phyloP scores from a whole-genome alignment of 2,113 vertebrate species.

The Galemys pyrenaicus region DNA sequence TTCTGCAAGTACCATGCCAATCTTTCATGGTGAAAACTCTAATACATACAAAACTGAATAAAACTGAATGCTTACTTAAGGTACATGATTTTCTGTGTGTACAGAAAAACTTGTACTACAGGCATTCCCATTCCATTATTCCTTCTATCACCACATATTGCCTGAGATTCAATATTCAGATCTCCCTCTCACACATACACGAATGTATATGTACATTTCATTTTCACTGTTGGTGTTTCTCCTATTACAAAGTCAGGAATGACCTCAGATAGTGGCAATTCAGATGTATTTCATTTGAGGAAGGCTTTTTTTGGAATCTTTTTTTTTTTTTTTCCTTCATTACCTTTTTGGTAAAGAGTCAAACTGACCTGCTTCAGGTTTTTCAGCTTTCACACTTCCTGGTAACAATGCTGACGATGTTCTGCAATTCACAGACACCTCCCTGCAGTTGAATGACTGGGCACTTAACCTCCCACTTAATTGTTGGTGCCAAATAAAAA shows the following conservation, averaged over 20 bases:
- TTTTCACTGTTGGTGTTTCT: background rate
- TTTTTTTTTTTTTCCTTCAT: background rate
- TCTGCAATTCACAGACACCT: background rate
- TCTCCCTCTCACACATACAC: background rate
- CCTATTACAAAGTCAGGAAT: background rate
- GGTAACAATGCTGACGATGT: background rate
- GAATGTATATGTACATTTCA: background rate
- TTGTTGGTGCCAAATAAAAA: constrained; percentile 25
- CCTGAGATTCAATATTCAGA: background rate
- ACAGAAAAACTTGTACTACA: background rate
- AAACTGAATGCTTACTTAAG: background rate
- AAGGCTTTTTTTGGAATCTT: background rate
- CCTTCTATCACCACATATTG: background rate
- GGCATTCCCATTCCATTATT: background rate
- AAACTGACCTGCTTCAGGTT: background rate
- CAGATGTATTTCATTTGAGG: background rate
- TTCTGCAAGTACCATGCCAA: too few species aligned
- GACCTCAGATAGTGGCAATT: background rate
- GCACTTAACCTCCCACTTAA: background rate
- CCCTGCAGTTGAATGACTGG: background rate
- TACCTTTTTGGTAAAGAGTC: constrained; percentile 30
- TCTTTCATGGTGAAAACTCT: background rate
- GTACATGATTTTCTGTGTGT: background rate
- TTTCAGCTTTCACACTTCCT: background rate
- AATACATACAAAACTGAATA: background rate